Base-by-base conservation (phyloP, 2,888 invertebrate species). In the Eristalinus aeneus region DNA sequence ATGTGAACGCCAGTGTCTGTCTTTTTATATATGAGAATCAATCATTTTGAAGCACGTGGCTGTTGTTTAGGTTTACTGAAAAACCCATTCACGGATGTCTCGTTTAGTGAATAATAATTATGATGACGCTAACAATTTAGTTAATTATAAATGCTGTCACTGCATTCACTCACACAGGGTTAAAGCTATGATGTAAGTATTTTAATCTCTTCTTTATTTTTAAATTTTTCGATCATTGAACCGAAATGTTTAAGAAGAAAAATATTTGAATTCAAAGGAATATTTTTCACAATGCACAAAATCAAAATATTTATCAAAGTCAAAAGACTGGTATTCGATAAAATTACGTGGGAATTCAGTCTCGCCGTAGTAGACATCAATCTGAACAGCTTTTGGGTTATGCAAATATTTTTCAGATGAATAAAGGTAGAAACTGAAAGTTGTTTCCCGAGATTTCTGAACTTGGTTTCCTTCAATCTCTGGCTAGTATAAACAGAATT, bases 361-460 rank as follows among this genome's bases (percentile, higher is more conserved):
- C 39, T n/a, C n/a, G 1, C n/a, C 16, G 39, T 32, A 64, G 16
- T 63, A 53, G 53, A 63, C 63, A 27, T 34, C 16, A 16, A 9
- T 36, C 74, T 64, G 53, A 16, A 23, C 74, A 8, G 31, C 27
- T 64, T 20, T 11, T 16, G 53, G 27, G 46, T 74, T 65, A 39
- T 39, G 39, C 39, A 16, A 39, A 39, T 39, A 39, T 39, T 39
- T 39, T 39, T 39, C 39, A n/a, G 39, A 39, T 39, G 39, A n/a
- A 39, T n/a, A n/a, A 12, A 27, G 2, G 5, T 27, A n/a, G 39
- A 39, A 39, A 39, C 39, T 39, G 39, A 39, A 39, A 39, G 39
- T 39, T 39, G 39, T 39, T 39, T 39, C n/a, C 39, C 39, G 6
- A 39, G 39, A 39, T 39, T 39, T 39, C n/a, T 39, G 39, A 39